Base-by-base conservation (phyloP, 2,797 vertebrate genomes). In the Premnoplex brunnescens region DNA sequence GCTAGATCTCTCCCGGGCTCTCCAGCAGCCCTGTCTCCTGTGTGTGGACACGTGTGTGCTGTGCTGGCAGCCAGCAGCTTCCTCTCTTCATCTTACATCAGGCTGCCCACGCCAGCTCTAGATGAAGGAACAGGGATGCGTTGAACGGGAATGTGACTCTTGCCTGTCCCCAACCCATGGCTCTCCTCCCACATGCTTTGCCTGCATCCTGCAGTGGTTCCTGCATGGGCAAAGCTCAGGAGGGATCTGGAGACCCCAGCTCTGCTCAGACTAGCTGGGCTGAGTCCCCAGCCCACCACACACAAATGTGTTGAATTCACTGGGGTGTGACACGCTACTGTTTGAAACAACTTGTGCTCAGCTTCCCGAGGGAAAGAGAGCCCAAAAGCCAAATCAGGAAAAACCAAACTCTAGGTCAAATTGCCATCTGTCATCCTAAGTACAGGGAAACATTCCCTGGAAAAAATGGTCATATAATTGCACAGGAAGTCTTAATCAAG, bases 41-140 rank as follows among this genome's bases (percentile, higher is more conserved):
- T 4, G 4, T 3, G n/a, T 0, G 0, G 66, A 34, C 63, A 62
- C 6, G 0, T 0, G 0, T 30, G 83, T 27, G 73, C 34, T 34
- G 54, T 2, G 12, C 56, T 56, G 91, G 77, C 86, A 87, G 62
- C 55, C 51, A 76, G 49, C 59, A 55, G 67, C 67, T 82, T 48
- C 77, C 18, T 26, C 76, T 37, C 52, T 6, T 28, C 44, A 12
- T 30, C 88, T 55, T 30, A 26, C 75, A 79, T 6, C 85, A 72
- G 69, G 62, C 87, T 93, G 91, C 84, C 80, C 41, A 21, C 1
- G 0, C 30, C 2, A 2, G 43, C 67, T 72, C 54, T 7, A 17
- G 21, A 6, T 10, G 74, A 44, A 54, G 78, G 12, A 69, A 60
- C 18, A 23, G 67, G 43, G 77, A 82, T 34, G 69, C 1, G 4